Evolutionary conservation across 1,140 invertebrate species (phyloP).

Genomic region (Lerema accius): DNA sequence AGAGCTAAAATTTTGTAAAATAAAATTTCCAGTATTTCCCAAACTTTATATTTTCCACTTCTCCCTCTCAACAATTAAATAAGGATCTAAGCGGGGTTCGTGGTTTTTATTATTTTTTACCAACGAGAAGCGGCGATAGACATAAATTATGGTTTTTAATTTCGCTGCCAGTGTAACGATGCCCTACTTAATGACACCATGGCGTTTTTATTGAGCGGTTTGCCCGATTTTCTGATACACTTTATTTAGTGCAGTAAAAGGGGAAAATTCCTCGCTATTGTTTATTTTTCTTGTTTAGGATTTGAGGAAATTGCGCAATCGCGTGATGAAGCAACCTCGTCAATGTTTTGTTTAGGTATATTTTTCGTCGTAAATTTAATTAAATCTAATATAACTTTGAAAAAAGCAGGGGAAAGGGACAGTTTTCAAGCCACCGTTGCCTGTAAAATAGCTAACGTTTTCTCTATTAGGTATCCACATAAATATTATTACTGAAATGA

Average conservation of each 20-base stretch:
- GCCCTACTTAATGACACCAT: constrained; percentile 45
- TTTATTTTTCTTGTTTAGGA: constrained; percentile 1
- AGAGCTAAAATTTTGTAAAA: neutral
- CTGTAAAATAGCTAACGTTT: too few species aligned
- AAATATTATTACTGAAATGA: too few species aligned
- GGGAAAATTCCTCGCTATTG: constrained; percentile 1
- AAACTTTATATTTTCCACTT: constrained; percentile 20
- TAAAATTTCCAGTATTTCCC: constrained; percentile 48
- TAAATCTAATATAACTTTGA: too few species aligned
- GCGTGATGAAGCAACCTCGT: neutral
- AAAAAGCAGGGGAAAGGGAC: too few species aligned
- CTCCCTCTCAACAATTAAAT: constrained; percentile 55
- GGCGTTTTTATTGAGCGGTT: constrained; percentile 40
- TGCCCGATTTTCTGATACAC: constrained; percentile 22
- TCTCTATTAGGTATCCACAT: too few species aligned
- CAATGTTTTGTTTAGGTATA: neutral
- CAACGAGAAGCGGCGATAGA: constrained; percentile 53
- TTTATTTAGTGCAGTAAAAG: constrained; percentile 17
- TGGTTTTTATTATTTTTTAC: constrained; percentile 40
- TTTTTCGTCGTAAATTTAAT: too few species aligned
- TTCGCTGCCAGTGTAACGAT: constrained; percentile 42
- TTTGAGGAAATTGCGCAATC: neutral
- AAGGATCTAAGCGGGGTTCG: constrained; percentile 50
- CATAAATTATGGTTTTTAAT: constrained; percentile 73
- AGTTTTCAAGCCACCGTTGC: too few species aligned